Conservation (phyloP, 2,113 vertebrate genomes). For the Sinocyclocheilus rhinocerous region DNA sequence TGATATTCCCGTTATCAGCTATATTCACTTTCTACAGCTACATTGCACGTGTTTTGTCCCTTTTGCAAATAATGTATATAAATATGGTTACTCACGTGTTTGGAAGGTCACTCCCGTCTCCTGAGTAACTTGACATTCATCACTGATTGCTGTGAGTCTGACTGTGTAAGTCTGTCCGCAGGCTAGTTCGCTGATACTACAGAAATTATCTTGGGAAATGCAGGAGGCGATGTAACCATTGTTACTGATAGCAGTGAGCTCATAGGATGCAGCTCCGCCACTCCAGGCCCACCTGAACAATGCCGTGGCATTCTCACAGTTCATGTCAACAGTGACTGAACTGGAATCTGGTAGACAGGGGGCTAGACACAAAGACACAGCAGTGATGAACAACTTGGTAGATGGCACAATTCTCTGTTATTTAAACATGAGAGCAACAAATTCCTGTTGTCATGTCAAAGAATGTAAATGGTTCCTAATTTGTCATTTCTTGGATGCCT, state of each 20-base stretch:
- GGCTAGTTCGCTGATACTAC: constrained; percentile 64
- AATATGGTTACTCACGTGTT: constrained; percentile 72
- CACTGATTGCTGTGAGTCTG: constrained; percentile 62
- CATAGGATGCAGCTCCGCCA: constrained; percentile 65
- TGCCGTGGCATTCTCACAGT: constrained; percentile 67
- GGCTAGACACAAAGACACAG: constrained; percentile 61
- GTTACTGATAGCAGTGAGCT: constrained; percentile 56
- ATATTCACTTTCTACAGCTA: background rate
- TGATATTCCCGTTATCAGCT: background rate
- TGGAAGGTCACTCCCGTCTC: constrained; percentile 56
- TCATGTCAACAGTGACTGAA: constrained; percentile 50
- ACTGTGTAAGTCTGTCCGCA: constrained; percentile 74
- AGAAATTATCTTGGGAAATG: constrained; percentile 52
- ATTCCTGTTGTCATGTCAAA: background rate
- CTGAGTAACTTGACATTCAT: constrained; percentile 58
- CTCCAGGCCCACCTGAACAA: constrained; percentile 67
- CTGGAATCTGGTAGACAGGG: constrained; percentile 65
- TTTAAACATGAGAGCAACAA: background rate
- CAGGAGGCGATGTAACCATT: constrained; percentile 62
- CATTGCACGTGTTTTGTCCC: background rate
- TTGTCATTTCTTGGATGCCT: background rate
- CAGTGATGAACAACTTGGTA: background rate
- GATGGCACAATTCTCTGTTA: background rate
- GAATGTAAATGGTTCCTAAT: background rate
- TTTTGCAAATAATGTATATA: background rate